These are phyloP conservation scores for Aphrocallistes beatrix DNA, from an alignment of 37 sponge, comb jelly and placozoan genomes.

Conservation along the genomic window DNA sequence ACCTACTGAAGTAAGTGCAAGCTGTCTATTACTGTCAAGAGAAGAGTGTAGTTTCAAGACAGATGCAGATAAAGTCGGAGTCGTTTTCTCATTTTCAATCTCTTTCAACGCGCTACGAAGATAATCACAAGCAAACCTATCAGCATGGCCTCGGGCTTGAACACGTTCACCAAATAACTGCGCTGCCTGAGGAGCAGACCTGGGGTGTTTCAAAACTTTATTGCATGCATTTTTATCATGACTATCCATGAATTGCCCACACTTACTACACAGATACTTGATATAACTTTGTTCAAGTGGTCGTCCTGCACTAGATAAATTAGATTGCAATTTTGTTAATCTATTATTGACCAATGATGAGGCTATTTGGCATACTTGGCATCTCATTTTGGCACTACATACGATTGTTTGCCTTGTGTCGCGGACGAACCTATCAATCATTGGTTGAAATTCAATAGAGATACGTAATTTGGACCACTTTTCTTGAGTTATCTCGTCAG, in stretches of 20 bases:
- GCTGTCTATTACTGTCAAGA: slow-evolving; percentile 6
- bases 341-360: not conserved
- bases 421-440: not conserved
- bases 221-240: slow-evolving; percentile 2
- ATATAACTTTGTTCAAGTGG: slow-evolving; percentile 3
- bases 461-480: not conserved
- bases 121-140: slow-evolving; percentile 6
- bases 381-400: slow-evolving; percentile 6
- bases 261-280: not conserved
- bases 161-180: not conserved
- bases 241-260: not conserved
- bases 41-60: slow-evolving; percentile 10
- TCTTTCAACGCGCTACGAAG: not conserved
- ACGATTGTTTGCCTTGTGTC: not conserved
- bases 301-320: not conserved
- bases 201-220: not conserved
- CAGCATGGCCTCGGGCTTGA: not conserved
- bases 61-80: not conserved
- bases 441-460: not conserved
- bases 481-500: not conserved
- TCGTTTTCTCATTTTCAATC: not conserved
- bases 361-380: slow-evolving; percentile 10
- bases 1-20: not conserved
- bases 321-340: not conserved
- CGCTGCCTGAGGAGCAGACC: not conserved